phyloP scores from a whole-genome alignment of 2,888 invertebrate genomes.

The Ganaspis brasiliensis region DNA sequence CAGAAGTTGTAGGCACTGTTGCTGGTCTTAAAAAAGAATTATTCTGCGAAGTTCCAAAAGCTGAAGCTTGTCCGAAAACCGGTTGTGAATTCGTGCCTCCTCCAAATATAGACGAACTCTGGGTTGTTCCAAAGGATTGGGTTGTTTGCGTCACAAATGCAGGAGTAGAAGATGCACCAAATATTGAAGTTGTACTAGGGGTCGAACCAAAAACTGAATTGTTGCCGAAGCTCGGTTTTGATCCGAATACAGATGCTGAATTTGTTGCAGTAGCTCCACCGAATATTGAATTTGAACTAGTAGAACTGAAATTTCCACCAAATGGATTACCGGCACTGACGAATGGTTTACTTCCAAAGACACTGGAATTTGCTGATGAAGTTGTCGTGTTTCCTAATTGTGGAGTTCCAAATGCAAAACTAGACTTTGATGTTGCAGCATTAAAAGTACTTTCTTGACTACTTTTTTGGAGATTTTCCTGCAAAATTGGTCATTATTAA shows the following conservation, averaged over 20 bases:
- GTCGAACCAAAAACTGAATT: conserved; percentile 65
- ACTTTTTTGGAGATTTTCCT: conserved; percentile 72
- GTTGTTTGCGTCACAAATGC: conserved; percentile 64
- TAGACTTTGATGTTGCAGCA: conserved; percentile 24
- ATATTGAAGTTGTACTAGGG: conserved; percentile 65
- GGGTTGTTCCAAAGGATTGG: conserved; percentile 62
- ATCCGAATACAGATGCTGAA: conserved; percentile 69
- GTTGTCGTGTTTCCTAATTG: conserved; percentile 59
- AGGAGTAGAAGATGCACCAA: conserved; percentile 64
- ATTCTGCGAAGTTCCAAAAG: conserved; percentile 63
- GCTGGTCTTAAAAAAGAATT: conserved; percentile 69
- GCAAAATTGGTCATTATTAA: not conserved
- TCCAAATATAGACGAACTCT: conserved; percentile 67
- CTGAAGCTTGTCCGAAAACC: conserved; percentile 67
- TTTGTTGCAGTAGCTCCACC: conserved; percentile 59
- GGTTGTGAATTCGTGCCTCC: conserved; percentile 61
- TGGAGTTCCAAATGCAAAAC: conserved; percentile 50
- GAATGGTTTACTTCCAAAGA: conserved; percentile 68
- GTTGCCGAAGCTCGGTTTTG: conserved; percentile 70
- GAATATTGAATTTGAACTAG: conserved; percentile 67
- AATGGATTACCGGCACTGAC: conserved; percentile 66
- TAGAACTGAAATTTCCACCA: conserved; percentile 63
- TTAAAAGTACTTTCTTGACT: conserved; percentile 65
- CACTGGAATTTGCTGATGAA: conserved; percentile 54
- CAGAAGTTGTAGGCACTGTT: conserved; percentile 63